These are phyloP conservation scores for Drosophila diplacantha DNA, from an alignment of 2,888 invertebrate genomes.

Conservation along the genomic window DNA sequence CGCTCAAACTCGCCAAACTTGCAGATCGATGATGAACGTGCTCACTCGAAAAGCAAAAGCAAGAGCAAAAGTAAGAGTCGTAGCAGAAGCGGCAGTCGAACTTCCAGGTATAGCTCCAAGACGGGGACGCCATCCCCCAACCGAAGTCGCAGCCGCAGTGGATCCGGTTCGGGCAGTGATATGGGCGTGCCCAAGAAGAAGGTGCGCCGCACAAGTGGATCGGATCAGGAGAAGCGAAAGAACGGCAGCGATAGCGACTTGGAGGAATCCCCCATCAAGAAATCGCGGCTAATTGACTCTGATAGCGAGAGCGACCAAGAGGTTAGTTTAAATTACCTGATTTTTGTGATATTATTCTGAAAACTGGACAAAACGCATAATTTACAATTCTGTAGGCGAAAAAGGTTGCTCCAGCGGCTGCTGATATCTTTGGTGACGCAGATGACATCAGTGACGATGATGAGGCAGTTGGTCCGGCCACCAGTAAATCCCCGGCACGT, in stretches of 20 bases:
- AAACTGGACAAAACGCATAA: background rate
- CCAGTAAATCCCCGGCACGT: conserved; percentile 61
- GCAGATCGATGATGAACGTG: conserved; percentile 79
- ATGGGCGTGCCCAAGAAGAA: conserved; percentile 72
- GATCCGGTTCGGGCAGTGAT: conserved; percentile 74
- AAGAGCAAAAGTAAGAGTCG: conserved; percentile 66
- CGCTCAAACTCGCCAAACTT: conserved; percentile 80
- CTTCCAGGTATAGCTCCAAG: conserved; percentile 57
- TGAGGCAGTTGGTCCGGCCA: conserved; percentile 49
- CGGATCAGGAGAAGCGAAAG: conserved; percentile 76
- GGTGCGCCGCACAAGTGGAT: conserved; percentile 79
- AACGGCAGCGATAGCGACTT: conserved; percentile 70
- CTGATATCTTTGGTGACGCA: conserved; percentile 94
- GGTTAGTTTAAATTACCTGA: conserved; percentile 34
- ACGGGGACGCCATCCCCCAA: conserved; percentile 39
- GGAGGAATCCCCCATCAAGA: conserved; percentile 74
- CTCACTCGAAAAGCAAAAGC: conserved; percentile 69
- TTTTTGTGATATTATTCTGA: background rate
- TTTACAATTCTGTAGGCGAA: conserved; percentile 37
- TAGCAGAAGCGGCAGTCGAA: conserved; percentile 69
- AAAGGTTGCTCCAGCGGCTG: conserved; percentile 79
- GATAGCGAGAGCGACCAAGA: conserved; percentile 85
- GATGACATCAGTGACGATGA: conserved; percentile 91
- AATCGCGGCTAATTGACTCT: conserved; percentile 81
- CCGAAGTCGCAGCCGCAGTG: conserved; percentile 67